Base-by-base conservation (phyloP, 2,113 vertebrate genomes). In the Hippocampus guttulatus region DNA sequence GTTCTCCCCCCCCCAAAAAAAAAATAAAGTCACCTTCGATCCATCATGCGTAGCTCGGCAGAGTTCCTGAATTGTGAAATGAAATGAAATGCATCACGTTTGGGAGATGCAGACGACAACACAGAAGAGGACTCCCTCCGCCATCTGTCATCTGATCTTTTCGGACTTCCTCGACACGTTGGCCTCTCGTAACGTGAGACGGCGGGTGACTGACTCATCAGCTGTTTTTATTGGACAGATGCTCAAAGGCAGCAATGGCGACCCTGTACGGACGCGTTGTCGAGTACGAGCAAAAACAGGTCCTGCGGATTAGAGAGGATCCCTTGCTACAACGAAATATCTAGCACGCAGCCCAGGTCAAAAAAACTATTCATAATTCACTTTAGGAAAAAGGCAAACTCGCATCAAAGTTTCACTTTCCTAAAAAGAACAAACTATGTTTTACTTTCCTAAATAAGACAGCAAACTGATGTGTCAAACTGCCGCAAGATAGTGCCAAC, bases 291-390 rank as follows among this genome's bases (percentile, higher is more conserved):
- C 20, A 20, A 54, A 54, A 54, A 54, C 21, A 8, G 2, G 52
- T 8, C 21, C 52, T n/a, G 52, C 18, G 8, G 52, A n/a, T n/a
- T 54, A 21, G 52, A 21, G 52, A 54, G 20, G 21, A 45, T 33
- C 30, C 30, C 30, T 33, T 33, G 30, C 30, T 33, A 5, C 30
- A 33, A 33, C 30, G 0, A 45, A 54, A 54, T 54, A 21, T n/a
- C 2, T 2, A 21, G 21, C 8, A 54, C 21, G 18, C 52, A 7
- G 8, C 49, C 18, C 18, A 20, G 49, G 49, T 51, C 52, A n/a
- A 3, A 14, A 51, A 51, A 51, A 7, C 15, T 5, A 16, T 54
- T 84, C 85, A 45, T 82, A 71, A 74, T 84, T 77, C 73, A 78
- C 78, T 25, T 16, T 12, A 6, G 51, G 80, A 63, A 71, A 87